phyloP scores from a whole-genome alignment of 2,888 invertebrate species.

The Spicauda simplicius region DNA sequence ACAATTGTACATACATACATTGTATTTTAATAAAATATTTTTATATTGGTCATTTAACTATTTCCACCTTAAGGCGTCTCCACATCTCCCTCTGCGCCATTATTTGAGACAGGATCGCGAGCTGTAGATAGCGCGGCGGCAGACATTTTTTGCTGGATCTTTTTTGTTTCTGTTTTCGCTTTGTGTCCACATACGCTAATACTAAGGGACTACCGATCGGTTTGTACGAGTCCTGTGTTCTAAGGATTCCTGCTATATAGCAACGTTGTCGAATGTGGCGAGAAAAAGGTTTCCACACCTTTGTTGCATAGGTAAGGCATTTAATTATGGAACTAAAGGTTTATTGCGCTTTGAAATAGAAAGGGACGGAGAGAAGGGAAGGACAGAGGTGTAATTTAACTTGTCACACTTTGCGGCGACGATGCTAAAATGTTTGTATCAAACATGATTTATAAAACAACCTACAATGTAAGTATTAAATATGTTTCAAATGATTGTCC shows the following conservation, averaged over 20 bases:
- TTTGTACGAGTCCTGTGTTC: slow-evolving; percentile 40
- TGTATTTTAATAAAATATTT: not conserved
- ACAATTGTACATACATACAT: no score
- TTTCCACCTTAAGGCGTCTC: slow-evolving; percentile 47
- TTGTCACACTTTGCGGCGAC: no score
- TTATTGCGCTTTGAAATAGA: slow-evolving; percentile 9
- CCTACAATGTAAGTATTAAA: no score
- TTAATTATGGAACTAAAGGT: slow-evolving; percentile 28
- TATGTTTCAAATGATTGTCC: no score
- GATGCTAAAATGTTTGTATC: no score
- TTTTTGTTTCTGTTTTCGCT: slow-evolving; percentile 65
- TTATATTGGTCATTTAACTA: not conserved
- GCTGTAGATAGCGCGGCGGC: slow-evolving; percentile 76
- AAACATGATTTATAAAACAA: no score
- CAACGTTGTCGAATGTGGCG: slow-evolving; percentile 21
- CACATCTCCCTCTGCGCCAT: slow-evolving; percentile 52
- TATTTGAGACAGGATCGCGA: slow-evolving; percentile 77
- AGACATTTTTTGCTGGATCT: slow-evolving; percentile 69
- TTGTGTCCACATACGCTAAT: slow-evolving; percentile 70
- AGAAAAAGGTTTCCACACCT: slow-evolving; percentile 33
- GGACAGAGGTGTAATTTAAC: not conserved
- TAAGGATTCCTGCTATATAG: slow-evolving; percentile 34
- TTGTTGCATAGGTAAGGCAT: slow-evolving; percentile 17
- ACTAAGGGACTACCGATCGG: slow-evolving; percentile 57
- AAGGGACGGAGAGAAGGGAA: not conserved